Evolutionary conservation across 2,113 vertebrate genomes (phyloP).

Genomic region (Grantiella picta): DNA sequence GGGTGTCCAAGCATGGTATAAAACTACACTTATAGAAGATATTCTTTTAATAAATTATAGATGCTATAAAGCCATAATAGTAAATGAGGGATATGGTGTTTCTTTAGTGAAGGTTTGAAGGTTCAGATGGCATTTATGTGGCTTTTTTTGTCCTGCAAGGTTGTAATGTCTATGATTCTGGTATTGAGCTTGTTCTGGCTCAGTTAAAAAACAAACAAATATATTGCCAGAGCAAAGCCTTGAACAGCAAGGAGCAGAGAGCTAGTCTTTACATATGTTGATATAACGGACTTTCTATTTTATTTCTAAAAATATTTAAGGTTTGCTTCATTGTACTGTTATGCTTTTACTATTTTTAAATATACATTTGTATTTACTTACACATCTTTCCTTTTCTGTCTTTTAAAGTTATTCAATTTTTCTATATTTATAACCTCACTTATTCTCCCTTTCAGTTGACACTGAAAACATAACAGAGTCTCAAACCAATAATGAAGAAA

Average conservation of each 20-base stretch:
- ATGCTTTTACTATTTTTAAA: neutral
- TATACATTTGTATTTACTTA: neutral
- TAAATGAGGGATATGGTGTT: neutral
- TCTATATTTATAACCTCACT: neutral
- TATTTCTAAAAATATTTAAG: neutral
- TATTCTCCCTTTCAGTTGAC: neutral
- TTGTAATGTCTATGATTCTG: neutral
- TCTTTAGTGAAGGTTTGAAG: neutral
- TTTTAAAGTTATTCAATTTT: neutral
- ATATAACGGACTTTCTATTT: neutral
- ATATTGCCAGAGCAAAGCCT: neutral
- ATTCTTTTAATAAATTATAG: neutral
- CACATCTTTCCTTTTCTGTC: neutral
- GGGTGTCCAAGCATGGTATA: neutral
- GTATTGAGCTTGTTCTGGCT: neutral
- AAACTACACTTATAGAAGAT: neutral
- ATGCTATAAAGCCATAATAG: neutral
- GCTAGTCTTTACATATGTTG: neutral
- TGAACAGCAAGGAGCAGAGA: neutral
- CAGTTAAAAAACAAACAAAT: neutral
- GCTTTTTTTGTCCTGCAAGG: neutral
- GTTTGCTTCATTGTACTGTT: neutral
- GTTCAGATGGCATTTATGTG: neutral
- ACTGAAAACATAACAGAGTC: neutral
- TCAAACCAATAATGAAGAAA: neutral